These are phyloP conservation scores for Smittia sp. DNA, from an alignment of 2,888 invertebrate genomes.

Conservation along the genomic window DNA sequence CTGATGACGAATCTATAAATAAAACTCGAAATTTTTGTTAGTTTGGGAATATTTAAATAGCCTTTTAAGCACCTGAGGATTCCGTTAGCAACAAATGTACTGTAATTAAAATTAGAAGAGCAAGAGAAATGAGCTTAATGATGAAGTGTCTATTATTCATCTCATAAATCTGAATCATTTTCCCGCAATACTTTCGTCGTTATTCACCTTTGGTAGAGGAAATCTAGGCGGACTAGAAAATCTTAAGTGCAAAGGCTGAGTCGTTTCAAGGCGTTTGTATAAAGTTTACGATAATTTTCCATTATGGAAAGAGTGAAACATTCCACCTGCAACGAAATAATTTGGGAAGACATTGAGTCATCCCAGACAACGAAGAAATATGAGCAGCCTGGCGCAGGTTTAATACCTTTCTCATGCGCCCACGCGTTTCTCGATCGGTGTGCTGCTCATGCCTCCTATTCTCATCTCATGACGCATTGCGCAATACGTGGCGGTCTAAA, in stretches of 20 bases:
- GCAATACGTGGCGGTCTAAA: not conserved
- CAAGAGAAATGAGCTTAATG: not conserved
- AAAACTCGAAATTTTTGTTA: not conserved
- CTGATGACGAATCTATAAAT: not conserved
- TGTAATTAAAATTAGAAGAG: not conserved
- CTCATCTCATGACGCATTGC: slow-evolving; percentile 2
- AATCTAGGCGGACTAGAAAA: not conserved
- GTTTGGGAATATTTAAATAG: not conserved
- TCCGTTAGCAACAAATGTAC: not conserved
- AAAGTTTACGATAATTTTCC: too few species aligned
- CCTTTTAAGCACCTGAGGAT: slow-evolving; percentile 12
- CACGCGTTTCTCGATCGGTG: slow-evolving; percentile 2
- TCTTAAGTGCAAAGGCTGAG: not conserved
- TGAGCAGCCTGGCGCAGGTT: not conserved
- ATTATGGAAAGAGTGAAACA: too few species aligned
- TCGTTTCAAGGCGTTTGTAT: too few species aligned
- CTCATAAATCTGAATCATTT: not conserved
- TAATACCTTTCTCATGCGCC: not conserved
- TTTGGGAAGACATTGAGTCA: too few species aligned
- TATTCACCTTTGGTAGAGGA: too few species aligned
- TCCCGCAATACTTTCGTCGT: too few species aligned
- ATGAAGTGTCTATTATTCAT: not conserved
- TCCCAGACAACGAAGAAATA: not conserved
- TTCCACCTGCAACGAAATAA: not conserved
- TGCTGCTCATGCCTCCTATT: slow-evolving; percentile 15